These are phyloP conservation scores for Galerucella pusilla DNA, from an alignment of 2,888 invertebrate species.

Conservation along the genomic window DNA sequence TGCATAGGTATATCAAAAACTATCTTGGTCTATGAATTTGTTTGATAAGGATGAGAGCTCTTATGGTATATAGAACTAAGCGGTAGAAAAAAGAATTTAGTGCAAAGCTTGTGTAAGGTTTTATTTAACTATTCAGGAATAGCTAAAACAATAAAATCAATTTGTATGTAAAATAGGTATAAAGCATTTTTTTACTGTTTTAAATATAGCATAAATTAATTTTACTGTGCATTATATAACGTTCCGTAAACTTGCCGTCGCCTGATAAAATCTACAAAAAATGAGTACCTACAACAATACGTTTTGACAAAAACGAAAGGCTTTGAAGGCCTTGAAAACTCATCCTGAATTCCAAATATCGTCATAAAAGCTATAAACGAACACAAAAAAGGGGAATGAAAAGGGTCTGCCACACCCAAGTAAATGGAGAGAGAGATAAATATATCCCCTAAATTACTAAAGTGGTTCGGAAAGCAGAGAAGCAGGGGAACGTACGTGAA, in stretches of 20 bases:
- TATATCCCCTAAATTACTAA: constrained; percentile 35
- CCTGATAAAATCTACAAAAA: neutral
- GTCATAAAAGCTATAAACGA: constrained; percentile 1
- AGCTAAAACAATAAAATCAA: too few relatives aligned
- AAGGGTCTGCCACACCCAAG: constrained; percentile 33
- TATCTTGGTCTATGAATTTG: too few relatives aligned
- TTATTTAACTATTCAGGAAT: too few relatives aligned
- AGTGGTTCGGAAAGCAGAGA: constrained; percentile 38
- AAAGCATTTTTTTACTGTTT: neutral
- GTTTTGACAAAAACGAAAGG: constrained; percentile 21
- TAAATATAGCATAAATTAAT: neutral
- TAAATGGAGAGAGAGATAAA: constrained; percentile 25
- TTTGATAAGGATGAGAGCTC: too few relatives aligned
- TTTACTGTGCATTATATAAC: neutral
- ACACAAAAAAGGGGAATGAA: constrained; percentile 18
- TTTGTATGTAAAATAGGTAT: too few relatives aligned
- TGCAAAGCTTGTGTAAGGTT: too few relatives aligned
- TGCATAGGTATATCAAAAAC: too few relatives aligned
- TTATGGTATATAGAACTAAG: too few relatives aligned
- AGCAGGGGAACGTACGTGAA: constrained; percentile 26
- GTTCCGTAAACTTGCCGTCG: neutral
- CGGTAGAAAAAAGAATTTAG: too few relatives aligned
- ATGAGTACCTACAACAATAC: neutral
- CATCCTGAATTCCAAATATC: constrained; percentile 20
- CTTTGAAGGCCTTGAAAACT: constrained; percentile 8